These are phyloP conservation scores for Hemiscyllium ocellatum DNA, from an alignment of 2,113 vertebrate species.

Conservation along the genomic window DNA sequence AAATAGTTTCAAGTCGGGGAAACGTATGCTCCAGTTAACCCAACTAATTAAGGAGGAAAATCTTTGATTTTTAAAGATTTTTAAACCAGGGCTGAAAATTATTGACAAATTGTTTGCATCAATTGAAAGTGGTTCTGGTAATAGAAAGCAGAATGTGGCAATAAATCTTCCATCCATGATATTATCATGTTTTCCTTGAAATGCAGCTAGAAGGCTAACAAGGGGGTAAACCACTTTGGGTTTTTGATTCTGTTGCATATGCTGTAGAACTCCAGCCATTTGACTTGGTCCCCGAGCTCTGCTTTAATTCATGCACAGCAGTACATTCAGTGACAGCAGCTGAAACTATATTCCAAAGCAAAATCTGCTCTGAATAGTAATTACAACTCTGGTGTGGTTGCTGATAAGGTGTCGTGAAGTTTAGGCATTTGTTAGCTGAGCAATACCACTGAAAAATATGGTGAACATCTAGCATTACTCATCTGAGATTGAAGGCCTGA, in stretches of 20 bases:
- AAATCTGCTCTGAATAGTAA: background rate
- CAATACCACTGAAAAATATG: background rate
- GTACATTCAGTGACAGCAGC: background rate
- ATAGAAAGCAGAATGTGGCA: background rate
- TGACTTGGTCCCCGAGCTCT: background rate
- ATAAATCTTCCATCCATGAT: background rate
- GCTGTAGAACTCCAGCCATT: background rate
- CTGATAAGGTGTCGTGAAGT: background rate
- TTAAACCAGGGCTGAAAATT: background rate
- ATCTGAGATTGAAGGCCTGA: background rate
- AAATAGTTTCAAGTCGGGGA: no score
- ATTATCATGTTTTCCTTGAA: background rate
- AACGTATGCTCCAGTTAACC: background rate
- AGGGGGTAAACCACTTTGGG: background rate
- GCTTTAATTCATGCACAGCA: background rate
- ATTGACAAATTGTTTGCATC: no score
- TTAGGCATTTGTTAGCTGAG: background rate
- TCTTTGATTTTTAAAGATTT: background rate
- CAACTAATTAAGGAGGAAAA: background rate
- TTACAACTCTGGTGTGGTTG: background rate
- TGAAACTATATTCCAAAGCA: background rate
- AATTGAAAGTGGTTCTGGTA: background rate
- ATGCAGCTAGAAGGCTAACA: background rate
- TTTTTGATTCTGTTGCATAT: background rate
- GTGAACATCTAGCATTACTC: background rate